These are phyloP conservation scores for Heliocidaris erythrogramma DNA, from an alignment of 35 echinoderm and acorn worm species.

Conservation along the genomic window DNA sequence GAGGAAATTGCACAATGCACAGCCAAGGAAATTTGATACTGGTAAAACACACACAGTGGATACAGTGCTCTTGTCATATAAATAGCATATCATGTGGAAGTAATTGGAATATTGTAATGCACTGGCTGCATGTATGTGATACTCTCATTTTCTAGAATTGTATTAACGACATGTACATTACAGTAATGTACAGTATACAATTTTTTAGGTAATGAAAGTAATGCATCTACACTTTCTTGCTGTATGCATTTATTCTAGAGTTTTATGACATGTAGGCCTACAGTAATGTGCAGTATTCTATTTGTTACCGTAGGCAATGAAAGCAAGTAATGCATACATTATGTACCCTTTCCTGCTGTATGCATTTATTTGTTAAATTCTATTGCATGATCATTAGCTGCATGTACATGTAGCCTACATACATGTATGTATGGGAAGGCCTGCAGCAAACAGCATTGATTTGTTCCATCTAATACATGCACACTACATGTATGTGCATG, in stretches of 20 bases:
- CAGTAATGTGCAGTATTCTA: background rate
- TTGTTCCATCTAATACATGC: background rate
- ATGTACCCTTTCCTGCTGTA: too few relatives aligned
- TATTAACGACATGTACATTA: too few relatives aligned
- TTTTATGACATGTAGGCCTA: background rate
- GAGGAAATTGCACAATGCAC: conserved; percentile 10
- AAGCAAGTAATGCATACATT: background rate
- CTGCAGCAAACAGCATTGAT: too few relatives aligned
- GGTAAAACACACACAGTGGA: background rate
- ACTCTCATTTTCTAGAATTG: too few relatives aligned
- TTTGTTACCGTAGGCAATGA: background rate
- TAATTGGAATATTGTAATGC: background rate
- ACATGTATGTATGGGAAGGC: too few relatives aligned
- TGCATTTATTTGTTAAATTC: too few relatives aligned
- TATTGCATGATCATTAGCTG: too few relatives aligned
- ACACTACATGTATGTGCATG: background rate
- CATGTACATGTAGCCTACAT: too few relatives aligned
- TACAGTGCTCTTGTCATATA: background rate
- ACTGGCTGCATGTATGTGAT: too few relatives aligned
- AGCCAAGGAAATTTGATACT: background rate
- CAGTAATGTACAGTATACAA: too few relatives aligned
- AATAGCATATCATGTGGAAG: background rate
- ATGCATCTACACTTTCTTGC: background rate
- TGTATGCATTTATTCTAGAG: background rate
- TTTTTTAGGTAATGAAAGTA: background rate